Conservation (phyloP, 1,140 invertebrate species). For the Phymorhynchus buccinoides region DNA sequence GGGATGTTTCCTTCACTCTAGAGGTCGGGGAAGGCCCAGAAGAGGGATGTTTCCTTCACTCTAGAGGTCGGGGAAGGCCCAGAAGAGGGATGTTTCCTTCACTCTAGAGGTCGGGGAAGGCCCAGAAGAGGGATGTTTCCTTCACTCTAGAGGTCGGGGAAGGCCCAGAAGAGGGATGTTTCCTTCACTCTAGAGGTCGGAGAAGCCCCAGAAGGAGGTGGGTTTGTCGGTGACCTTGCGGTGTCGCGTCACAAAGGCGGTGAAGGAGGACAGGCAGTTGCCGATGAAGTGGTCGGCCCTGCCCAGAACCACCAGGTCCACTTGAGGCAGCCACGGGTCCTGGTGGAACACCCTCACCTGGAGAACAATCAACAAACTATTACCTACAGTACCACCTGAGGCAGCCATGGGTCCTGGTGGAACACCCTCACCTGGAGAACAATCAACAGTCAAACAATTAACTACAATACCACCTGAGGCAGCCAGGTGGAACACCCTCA, state of each 20-base stretch:
- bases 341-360: conserved; percentile 81
- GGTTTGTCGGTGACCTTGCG: conserved; percentile 86
- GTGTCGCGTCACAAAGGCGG: conserved; percentile 91
- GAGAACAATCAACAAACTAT: conserved; percentile 8
- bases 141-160: too few species aligned
- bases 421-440: conserved; percentile 79
- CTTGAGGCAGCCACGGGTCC: conserved; percentile 82
- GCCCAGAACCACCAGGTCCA: conserved; percentile 91
- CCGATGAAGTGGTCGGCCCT: conserved; percentile 94
- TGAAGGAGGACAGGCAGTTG: conserved; percentile 97
- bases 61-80: too few species aligned
- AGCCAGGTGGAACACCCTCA: conserved; percentile 79
- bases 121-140: too few species aligned
- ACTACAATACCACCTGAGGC: conserved; percentile 90
- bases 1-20: too few species aligned
- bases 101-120: too few species aligned
- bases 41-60: too few species aligned
- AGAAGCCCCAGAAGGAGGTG: conserved; percentile 89
- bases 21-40: too few species aligned
- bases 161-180: too few species aligned
- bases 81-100: too few species aligned
- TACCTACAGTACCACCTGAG: too few species aligned
- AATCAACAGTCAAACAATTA: too few species aligned
- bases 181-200: too few species aligned
- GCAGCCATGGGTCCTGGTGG: conserved; percentile 80